phyloP scores from a whole-genome alignment of 1,140 invertebrate genomes.

The Lasaia peninsularis region DNA sequence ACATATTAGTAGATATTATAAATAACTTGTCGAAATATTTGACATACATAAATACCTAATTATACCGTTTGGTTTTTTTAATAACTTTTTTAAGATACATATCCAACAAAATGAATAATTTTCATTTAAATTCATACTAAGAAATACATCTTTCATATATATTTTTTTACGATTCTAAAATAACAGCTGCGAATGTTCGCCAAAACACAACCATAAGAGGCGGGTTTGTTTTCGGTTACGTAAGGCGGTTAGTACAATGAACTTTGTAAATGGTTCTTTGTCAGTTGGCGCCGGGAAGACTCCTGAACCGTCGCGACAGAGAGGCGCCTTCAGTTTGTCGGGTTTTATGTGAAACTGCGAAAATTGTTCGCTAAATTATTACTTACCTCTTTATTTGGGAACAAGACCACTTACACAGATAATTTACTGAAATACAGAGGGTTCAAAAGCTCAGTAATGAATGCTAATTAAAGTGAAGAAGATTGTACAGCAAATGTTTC shows the following conservation, averaged over 20 bases:
- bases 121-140: too few relatives aligned
- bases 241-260: conserved; percentile 23
- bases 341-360: conserved; percentile 22
- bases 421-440: neutral
- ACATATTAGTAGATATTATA: too few relatives aligned
- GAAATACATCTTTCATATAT: too few relatives aligned
- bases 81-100: too few relatives aligned
- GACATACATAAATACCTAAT: too few relatives aligned
- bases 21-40: too few relatives aligned
- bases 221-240: conserved; percentile 8
- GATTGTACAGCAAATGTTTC: neutral
- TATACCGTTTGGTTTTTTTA: too few relatives aligned
- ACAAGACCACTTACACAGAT: neutral
- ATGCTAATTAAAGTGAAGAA: neutral
- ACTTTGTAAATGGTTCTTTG: conserved; percentile 24
- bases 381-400: conserved; percentile 13
- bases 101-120: too few relatives aligned
- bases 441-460: neutral
- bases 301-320: conserved; percentile 33
- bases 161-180: neutral
- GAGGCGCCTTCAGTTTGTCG: conserved; percentile 26
- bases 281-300: conserved; percentile 39
- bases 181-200: neutral
- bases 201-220: conserved; percentile 4
- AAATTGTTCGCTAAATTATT: conserved; percentile 21